Base-by-base conservation (phyloP, 1,140 invertebrate species). In the Gonatopus flavifemur region DNA sequence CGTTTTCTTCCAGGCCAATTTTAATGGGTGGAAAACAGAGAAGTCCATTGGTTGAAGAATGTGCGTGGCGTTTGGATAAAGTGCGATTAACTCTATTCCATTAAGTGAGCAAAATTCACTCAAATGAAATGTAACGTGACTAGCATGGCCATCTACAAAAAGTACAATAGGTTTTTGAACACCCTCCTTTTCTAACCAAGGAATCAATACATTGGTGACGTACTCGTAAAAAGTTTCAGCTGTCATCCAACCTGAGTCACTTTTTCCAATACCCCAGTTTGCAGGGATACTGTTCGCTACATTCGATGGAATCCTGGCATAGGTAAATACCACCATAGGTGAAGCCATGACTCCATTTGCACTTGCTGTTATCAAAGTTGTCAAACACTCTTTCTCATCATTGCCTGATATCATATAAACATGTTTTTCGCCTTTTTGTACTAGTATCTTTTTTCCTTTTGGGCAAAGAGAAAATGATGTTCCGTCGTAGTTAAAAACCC, bases 121-220 rank as follows among this genome's bases (percentile, higher is more conserved):
- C 37, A 69, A 13, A 15, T 62, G 19, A n/a, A 70, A 40, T 10
- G 64, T 62, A 18, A 72, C 16, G 49, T 77, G 68, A 7, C 64
- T 67, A 12, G 31, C 45, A 51, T 77, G 73, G 2, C 70, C 70
- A 63, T 76, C 75, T 5, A 76, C 28, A 64, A 71, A 77, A 16
- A 77, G 59, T 15, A 69, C 32, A 18, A 69, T 46, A 6, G 66
- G 66, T 32, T 56, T 52, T 52, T 40, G 15, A 24, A 63, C 57
- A 16, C 59, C 58, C 9, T 52, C 46, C 16, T 62, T n/a, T 25
- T 33, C 10, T n/a, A 63, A 20, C 59, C 56, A 72, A 21, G 58
- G 57, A 35, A 60, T 42, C 13, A 69, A 60, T 13, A 61, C 37
- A 56, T 69, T 69, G 8, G 56, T 50, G 0, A 67, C 45, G 19